phyloP scores from a whole-genome alignment of 2,797 vertebrate genomes.

The Pogonophryne albipinna region DNA sequence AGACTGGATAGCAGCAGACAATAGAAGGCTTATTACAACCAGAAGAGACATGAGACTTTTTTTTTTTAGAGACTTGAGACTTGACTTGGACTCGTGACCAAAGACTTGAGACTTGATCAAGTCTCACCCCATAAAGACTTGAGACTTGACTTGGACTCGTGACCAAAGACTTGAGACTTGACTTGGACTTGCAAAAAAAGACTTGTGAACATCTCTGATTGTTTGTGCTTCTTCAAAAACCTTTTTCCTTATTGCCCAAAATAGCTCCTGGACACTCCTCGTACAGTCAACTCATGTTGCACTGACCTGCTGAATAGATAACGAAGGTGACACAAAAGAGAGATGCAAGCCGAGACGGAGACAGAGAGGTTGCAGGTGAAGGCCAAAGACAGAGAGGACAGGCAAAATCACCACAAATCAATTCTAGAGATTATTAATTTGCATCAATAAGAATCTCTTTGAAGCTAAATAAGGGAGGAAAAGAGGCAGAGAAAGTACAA shows the following conservation, averaged over 20 bases:
- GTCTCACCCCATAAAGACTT: no score
- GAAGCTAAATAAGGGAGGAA: neutral
- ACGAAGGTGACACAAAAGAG: conserved; percentile 1
- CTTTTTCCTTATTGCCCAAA: neutral
- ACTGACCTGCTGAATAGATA: conserved; percentile 30
- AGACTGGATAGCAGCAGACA: no score
- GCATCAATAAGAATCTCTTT: conserved; percentile 36
- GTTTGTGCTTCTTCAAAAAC: neutral
- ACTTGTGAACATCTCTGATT: no score
- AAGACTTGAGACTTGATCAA: no score
- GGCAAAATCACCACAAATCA: conserved; percentile 36
- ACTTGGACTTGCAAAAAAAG: no score
- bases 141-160: no score
- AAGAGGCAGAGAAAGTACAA: neutral
- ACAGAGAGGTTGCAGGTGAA: no score
- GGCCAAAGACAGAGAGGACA: conserved; percentile 14
- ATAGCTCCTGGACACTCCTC: neutral
- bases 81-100: no score
- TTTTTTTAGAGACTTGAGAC: no score
- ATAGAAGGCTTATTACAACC: no score
- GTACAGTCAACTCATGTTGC: conserved; percentile 3
- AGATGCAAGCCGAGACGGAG: neutral
- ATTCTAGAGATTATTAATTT: conserved; percentile 32
- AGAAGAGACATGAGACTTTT: no score
- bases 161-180: no score